Evolutionary conservation across 2,797 vertebrate genomes (phyloP), one percentile per base, ranked within the genome.

Genomic region (Alauda arvensis): DNA sequence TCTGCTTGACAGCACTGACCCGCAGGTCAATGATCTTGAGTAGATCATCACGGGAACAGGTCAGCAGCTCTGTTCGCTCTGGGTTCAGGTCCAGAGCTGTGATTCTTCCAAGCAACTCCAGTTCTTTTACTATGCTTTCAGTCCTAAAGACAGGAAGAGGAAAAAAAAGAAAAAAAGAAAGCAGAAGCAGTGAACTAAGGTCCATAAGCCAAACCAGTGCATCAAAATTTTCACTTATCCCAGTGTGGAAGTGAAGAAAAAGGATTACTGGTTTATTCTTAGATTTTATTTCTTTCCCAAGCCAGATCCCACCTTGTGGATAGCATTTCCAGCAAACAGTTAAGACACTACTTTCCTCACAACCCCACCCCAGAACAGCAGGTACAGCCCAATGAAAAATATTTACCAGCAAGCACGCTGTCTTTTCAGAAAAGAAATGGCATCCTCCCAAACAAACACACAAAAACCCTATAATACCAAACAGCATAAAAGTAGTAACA

Each of bases 81-180:
- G 98, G 98, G 95, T 99, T 99, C 85, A 99, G 95, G 94, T 99
- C 99, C 91, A 99, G 95, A 90, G 98, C 99, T 1, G 99, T 99
- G 43, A 99, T 98, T n/a, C 97, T 97, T n/a, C 99, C 99, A 89
- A 97, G 78, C 25, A 99, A 95, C 95, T 99, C 98, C 95, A 99
- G 81, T 91, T 99, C 99, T 56, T 89, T 96, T 13, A 99, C 98
- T 10, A 98, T 98, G 40, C 97, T 98, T 97, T 99, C 99, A 6
- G 99, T 97, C 26, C 99, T 99, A 46, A 77, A 68, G 65, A 45
- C 19, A 46, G 12, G 86, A 28, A n/a, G 4, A 55, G 8, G 11
- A 1, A 29, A 29, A 21, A 25, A 51, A 42, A 39, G n/a, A n/a
- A n/a, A 10, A 9, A 19, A 6, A 10, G 25, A 20, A 26, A n/a